Evolutionary conservation across 2,113 vertebrate species (phyloP), one percentile per base, ranked within the genome.

Genomic region (Anoplopoma fimbria): DNA sequence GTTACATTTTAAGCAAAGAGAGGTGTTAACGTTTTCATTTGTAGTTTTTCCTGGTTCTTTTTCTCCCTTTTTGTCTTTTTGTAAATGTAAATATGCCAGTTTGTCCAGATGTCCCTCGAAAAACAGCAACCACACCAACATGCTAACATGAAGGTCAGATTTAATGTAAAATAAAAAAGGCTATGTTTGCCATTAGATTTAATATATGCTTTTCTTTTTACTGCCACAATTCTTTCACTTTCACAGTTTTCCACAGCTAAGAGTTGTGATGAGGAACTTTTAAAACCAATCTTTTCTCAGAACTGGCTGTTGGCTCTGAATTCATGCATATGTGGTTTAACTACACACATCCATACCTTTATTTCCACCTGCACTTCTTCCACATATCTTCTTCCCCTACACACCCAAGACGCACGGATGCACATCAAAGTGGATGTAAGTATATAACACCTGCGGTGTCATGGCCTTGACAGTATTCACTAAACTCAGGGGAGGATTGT

Each of bases 391-490:
- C 21, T 2, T 4, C 64, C 9, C 42, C 29, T 55, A 31, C 17
- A 21, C 47, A 47, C 19, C 9, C 51, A 40, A 40, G 15, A 65
- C 0, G 6, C 53, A 55, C 17, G 6, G 13, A 33, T 65, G 45
- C 65, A 84, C 74, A 78, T 87, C 76, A 86, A 87, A 90, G 86
- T 75, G 12, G 36, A 75, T 79, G 75, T 61, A 75, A 72, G 83
- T 70, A 75, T 64, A 86, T 63, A 86, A 80, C 87, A 91, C 79
- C 87, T 89, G 88, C 69, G 4, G 67, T 83, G 80, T 86, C 87
- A 86, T 77, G 67, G 5, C 80, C 77, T 75, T 83, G 47, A 73
- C 69, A 69, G 64, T 36, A 10, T 47, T 36, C 64, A 36, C 63
- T 64, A 83, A n/a, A 83, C 89, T 88, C 86, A 36, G 38, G 84